Conservation (phyloP, 2,888 invertebrate species). For the Oasisia sp. region DNA sequence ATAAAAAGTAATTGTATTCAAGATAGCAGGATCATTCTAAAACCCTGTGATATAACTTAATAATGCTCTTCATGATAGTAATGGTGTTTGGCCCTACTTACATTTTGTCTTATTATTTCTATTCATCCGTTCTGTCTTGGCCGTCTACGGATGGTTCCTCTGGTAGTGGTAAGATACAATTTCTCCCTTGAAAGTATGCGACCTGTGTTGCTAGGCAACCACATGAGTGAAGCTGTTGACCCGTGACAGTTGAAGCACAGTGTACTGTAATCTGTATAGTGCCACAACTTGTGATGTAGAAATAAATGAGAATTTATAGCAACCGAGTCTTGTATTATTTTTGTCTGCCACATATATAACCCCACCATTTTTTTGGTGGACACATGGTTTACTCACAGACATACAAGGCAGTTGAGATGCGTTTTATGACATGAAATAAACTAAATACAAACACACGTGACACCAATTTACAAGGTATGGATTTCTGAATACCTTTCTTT, state of each 20-base stretch:
- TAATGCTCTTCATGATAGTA: background rate
- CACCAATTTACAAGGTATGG: too few relatives aligned
- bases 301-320: conserved; percentile 1
- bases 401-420: too few relatives aligned
- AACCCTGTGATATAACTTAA: background rate
- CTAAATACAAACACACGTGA: too few relatives aligned
- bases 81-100: background rate
- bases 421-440: too few relatives aligned
- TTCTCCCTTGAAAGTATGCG: background rate
- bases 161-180: background rate
- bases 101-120: background rate
- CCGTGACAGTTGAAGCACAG: background rate
- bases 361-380: background rate
- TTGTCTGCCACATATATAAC: background rate
- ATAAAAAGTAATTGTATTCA: background rate
- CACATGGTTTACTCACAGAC: too few relatives aligned
- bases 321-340: background rate
- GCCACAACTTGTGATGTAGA: background rate
- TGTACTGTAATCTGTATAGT: background rate
- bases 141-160: background rate
- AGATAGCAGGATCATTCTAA: background rate
- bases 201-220: background rate
- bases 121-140: background rate
- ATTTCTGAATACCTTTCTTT: too few relatives aligned
- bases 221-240: background rate